phyloP scores from a whole-genome alignment of 2,797 vertebrate genomes.

The Valencia hispanica region DNA sequence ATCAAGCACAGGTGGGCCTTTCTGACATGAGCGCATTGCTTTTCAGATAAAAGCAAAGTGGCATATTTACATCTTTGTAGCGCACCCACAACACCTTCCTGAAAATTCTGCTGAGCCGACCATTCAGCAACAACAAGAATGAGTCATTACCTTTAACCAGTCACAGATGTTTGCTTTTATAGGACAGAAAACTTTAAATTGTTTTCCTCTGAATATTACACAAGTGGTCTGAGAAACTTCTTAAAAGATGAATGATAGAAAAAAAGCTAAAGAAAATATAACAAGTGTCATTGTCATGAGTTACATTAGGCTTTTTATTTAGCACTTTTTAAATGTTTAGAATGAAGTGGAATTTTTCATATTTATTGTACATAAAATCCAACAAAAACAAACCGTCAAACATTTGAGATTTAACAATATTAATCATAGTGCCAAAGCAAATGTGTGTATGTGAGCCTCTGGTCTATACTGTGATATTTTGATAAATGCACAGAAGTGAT shows the following conservation, averaged over 20 bases:
- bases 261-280: neutral
- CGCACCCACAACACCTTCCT: neutral
- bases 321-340: neutral
- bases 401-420: neutral
- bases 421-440: neutral
- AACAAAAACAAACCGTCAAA: neutral
- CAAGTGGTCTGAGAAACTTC: neutral
- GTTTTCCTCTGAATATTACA: neutral
- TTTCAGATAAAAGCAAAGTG: neutral
- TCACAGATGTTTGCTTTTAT: neutral
- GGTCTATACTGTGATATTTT: slow-evolving; percentile 49
- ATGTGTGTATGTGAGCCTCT: slow-evolving; percentile 37
- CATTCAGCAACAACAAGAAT: neutral
- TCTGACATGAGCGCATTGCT: neutral
- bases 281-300: neutral
- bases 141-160: neutral
- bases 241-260: neutral
- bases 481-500: slow-evolving; percentile 54
- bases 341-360: neutral
- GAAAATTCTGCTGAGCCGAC: neutral
- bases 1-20: neutral
- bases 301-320: neutral
- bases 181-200: neutral
- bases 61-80: neutral
- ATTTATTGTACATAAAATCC: neutral